These are phyloP conservation scores for Nudaria mundana DNA, from an alignment of 2,888 invertebrate genomes.

Conservation along the genomic window DNA sequence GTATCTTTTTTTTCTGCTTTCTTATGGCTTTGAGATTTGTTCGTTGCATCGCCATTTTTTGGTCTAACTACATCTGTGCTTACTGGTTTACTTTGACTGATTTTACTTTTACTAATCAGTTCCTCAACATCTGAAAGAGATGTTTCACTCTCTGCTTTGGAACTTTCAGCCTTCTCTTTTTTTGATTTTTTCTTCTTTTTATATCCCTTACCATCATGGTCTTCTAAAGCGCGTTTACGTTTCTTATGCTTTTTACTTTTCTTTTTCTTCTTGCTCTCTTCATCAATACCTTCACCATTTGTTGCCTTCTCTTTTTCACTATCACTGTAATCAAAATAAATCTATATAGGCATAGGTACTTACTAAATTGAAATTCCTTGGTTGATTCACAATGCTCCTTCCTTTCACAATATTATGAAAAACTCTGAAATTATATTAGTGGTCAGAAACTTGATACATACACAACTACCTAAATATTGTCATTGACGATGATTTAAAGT, in stretches of 20 bases:
- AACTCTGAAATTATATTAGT: constrained; percentile 55
- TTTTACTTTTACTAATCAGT: constrained; percentile 59
- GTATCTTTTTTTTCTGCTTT: constrained; percentile 43
- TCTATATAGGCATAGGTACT: constrained; percentile 47
- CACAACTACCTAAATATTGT: background rate
- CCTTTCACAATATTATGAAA: constrained; percentile 44
- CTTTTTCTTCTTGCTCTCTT: constrained; percentile 72
- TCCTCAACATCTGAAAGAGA: constrained; percentile 66
- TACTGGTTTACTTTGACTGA: constrained; percentile 23
- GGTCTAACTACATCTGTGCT: constrained; percentile 26
- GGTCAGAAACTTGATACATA: background rate
- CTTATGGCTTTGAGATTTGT: constrained; percentile 31
- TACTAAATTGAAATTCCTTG: constrained; percentile 34
- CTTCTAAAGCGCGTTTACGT: constrained; percentile 83
- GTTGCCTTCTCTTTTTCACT: constrained; percentile 37
- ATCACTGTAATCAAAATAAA: constrained; percentile 33
- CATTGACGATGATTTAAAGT: background rate
- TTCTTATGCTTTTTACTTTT: constrained; percentile 84
- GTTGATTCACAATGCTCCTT: constrained; percentile 21
- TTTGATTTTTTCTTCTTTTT: constrained; percentile 80
- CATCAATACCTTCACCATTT: constrained; percentile 45
- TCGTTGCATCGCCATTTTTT: constrained; percentile 51
- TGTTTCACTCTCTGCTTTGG: constrained; percentile 62
- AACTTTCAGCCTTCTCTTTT: constrained; percentile 81
- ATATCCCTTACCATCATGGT: constrained; percentile 67